Percentiles rank a stretch among this genome's conserved stretches.
These are phyloP conservation scores for Acheta domesticus DNA, from an alignment of 2,888 invertebrate genomes.

Conservation along the genomic window DNA sequence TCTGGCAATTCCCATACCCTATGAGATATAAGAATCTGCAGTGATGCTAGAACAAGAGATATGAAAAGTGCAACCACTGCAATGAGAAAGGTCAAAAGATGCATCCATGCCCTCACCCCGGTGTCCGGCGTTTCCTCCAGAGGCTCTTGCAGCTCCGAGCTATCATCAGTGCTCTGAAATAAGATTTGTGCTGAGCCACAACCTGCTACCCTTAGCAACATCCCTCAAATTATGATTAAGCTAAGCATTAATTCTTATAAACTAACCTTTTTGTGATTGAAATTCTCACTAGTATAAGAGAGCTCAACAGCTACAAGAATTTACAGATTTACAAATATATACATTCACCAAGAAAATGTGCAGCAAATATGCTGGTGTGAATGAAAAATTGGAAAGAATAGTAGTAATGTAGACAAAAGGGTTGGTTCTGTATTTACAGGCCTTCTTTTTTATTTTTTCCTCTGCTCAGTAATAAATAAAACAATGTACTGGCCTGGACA, in stretches of 20 bases:
- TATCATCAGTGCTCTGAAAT: constrained; percentile 18
- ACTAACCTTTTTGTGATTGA: no score
- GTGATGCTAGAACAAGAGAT: background rate
- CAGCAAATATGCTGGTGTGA: no score
- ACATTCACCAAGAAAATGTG: no score
- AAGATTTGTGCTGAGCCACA: background rate
- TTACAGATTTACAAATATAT: no score
- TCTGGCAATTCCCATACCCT: background rate
- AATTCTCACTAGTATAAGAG: no score
- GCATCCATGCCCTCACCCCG: constrained; percentile 7
- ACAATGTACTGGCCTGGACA: no score
- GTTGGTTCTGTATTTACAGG: constrained; percentile 41
- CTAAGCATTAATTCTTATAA: no score
- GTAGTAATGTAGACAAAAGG: background rate
- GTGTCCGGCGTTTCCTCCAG: background rate
- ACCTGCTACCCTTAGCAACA: constrained; percentile 41
- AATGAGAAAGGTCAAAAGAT: background rate
- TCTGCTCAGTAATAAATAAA: no score
- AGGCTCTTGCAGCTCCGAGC: constrained; percentile 11
- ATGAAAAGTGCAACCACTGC: background rate
- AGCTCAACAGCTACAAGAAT: no score
- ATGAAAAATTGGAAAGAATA: background rate
- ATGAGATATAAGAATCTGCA: background rate
- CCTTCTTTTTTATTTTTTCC: no score
- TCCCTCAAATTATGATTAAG: background rate